A percentile compares a stretch with the other conserved stretches of the same genome.
Evolutionary conservation across 2,797 vertebrate species (phyloP).

Genomic region (Paguma larvata): DNA sequence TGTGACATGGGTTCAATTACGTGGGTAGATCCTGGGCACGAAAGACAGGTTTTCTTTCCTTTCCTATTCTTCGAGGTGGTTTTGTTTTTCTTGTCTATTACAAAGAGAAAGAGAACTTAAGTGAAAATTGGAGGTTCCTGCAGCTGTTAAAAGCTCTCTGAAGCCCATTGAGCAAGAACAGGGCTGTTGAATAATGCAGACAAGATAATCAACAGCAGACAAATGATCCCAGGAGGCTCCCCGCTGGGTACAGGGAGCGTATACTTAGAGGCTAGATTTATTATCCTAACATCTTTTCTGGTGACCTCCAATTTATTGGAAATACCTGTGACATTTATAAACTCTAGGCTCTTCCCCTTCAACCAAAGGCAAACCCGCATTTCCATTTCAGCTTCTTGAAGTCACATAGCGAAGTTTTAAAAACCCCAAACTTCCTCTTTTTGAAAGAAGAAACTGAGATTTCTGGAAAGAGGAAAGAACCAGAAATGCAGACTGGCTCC

Average conservation of each 20-base stretch:
- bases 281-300: constrained; percentile 90
- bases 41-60: constrained; percentile 67
- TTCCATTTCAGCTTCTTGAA: constrained; percentile 49
- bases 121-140: constrained; percentile 87
- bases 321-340: constrained; percentile 90
- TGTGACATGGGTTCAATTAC: neutral
- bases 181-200: constrained; percentile 90
- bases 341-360: constrained; percentile 76
- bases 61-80: neutral
- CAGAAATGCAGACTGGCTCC: constrained; percentile 5
- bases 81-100: constrained; percentile 38
- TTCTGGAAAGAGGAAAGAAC: neutral
- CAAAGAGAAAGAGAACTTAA: constrained; percentile 87
- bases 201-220: constrained; percentile 92
- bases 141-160: constrained; percentile 88
- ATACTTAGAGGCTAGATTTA: constrained; percentile 91
- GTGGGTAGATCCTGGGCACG: constrained; percentile 59
- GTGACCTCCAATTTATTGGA: constrained; percentile 92
- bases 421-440: neutral
- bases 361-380: constrained; percentile 51
- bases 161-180: constrained; percentile 91
- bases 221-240: constrained; percentile 88
- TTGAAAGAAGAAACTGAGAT: constrained; percentile 57
- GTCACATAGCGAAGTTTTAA: neutral
- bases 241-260: constrained; percentile 88